These are phyloP conservation scores for Lasioglossum pauxillum DNA, from an alignment of 2,888 invertebrate species.

Conservation along the genomic window DNA sequence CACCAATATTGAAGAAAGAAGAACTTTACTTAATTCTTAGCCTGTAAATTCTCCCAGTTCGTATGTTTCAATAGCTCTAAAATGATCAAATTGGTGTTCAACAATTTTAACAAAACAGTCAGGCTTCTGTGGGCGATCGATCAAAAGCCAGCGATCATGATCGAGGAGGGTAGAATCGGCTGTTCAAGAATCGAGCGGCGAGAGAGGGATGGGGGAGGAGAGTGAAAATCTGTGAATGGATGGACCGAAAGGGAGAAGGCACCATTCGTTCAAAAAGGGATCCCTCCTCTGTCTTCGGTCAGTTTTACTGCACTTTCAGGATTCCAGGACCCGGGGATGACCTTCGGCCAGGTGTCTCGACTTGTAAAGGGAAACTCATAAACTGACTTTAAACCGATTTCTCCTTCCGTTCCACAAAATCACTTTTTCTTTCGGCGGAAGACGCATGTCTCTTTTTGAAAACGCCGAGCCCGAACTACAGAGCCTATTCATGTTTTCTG, in stretches of 20 bases:
- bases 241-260: conserved; percentile 60
- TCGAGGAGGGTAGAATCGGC: conserved; percentile 56
- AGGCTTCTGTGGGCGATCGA: conserved; percentile 42
- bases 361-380: conserved; percentile 75
- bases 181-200: conserved; percentile 48
- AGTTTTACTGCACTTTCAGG: conserved; percentile 80
- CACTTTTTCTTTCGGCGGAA: conserved; percentile 45
- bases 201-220: conserved; percentile 22
- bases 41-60: not conserved
- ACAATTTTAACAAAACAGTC: conserved; percentile 16
- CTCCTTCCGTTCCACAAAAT: conserved; percentile 61
- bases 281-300: conserved; percentile 71
- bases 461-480: not conserved
- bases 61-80: not conserved
- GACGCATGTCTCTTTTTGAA: conserved; percentile 19
- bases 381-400: conserved; percentile 74
- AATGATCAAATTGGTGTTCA: not conserved
- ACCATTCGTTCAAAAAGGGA: conserved; percentile 64
- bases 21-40: not conserved
- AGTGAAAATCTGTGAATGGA: conserved; percentile 74
- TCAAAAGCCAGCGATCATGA: conserved; percentile 37
- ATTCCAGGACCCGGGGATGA: conserved; percentile 74
- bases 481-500: not conserved
- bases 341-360: conserved; percentile 80
- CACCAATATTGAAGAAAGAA: not conserved